Percentiles rank a stretch among this genome's conserved stretches.
phyloP scores from a whole-genome alignment of 23 tunicate genomes.

The Trididemnum clinides region DNA sequence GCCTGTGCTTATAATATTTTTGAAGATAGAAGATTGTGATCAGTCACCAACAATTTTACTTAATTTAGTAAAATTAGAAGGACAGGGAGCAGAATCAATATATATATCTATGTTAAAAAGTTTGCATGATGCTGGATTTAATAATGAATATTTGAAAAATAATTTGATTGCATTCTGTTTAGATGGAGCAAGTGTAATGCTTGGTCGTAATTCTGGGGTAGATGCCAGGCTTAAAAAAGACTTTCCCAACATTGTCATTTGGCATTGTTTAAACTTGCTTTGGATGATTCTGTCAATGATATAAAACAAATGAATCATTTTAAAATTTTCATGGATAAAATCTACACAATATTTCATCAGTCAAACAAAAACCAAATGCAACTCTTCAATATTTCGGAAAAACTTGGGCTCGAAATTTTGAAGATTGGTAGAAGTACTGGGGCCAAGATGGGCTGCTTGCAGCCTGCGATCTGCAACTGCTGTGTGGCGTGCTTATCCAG shows the following conservation, averaged over 20 bases:
- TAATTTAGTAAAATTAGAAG: constrained; percentile 31
- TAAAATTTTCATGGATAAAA: constrained; percentile 22
- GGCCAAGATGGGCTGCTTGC: constrained; percentile 53
- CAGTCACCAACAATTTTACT: constrained; percentile 43
- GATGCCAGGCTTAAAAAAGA: constrained; percentile 26
- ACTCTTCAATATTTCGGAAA: constrained; percentile 25
- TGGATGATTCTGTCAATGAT: constrained; percentile 28
- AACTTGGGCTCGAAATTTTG: constrained; percentile 15
- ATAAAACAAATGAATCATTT: constrained; percentile 37
- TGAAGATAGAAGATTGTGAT: constrained; percentile 50
- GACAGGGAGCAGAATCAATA: constrained; percentile 44
- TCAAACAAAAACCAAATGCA: constrained; percentile 34
- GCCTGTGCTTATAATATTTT: constrained; percentile 22
- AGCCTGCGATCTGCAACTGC: constrained; percentile 35
- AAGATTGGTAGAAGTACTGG: constrained; percentile 38
- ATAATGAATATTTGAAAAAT: constrained; percentile 23
- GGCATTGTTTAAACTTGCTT: constrained; percentile 44
- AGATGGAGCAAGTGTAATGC: constrained; percentile 50
- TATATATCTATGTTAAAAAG: constrained; percentile 25
- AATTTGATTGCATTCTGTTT: constrained; percentile 44
- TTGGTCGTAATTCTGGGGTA: constrained; percentile 35
- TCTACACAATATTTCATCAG: constrained; percentile 19
- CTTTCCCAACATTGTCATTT: constrained; percentile 29
- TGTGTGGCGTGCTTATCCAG: constrained; percentile 53
- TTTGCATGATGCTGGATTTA: constrained; percentile 49